Conservation (phyloP, 2,113 vertebrate genomes). For the Bos javanicus region DNA sequence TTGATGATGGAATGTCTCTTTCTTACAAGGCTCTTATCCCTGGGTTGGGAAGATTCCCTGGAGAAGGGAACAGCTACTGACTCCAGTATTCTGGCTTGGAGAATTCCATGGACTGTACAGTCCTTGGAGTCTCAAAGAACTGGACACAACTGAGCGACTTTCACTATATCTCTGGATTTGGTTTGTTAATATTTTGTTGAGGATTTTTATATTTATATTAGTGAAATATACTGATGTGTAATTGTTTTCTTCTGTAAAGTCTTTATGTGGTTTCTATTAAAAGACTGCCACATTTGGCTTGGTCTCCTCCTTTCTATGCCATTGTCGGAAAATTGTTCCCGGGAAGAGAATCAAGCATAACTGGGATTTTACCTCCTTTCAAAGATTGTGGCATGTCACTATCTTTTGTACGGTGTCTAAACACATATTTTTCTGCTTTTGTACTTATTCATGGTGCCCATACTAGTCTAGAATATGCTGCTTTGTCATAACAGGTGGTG, state of each 20-base stretch:
- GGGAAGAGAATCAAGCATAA: background rate
- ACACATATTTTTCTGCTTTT: background rate
- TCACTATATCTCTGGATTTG: background rate
- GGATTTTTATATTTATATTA: background rate
- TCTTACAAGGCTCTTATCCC: background rate
- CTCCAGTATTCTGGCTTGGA: background rate
- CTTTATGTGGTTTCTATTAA: background rate
- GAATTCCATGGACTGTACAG: background rate
- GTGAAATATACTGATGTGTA: background rate
- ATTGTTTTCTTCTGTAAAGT: background rate
- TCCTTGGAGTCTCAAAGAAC: background rate
- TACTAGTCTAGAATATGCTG: background rate
- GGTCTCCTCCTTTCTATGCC: background rate
- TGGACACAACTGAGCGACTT: background rate
- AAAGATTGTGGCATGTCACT: background rate
- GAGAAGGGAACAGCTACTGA: background rate
- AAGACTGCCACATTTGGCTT: background rate
- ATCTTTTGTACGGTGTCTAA: background rate
- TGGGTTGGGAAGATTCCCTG: background rate
- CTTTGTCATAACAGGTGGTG: background rate
- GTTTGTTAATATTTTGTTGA: background rate
- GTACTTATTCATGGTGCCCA: background rate
- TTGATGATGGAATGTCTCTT: background rate
- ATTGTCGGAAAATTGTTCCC: background rate
- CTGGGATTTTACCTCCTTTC: background rate